A percentile compares a stretch with the other conserved stretches of the same genome.
phyloP scores from a whole-genome alignment of 2,797 vertebrate species.

The Capromys pilorides region DNA sequence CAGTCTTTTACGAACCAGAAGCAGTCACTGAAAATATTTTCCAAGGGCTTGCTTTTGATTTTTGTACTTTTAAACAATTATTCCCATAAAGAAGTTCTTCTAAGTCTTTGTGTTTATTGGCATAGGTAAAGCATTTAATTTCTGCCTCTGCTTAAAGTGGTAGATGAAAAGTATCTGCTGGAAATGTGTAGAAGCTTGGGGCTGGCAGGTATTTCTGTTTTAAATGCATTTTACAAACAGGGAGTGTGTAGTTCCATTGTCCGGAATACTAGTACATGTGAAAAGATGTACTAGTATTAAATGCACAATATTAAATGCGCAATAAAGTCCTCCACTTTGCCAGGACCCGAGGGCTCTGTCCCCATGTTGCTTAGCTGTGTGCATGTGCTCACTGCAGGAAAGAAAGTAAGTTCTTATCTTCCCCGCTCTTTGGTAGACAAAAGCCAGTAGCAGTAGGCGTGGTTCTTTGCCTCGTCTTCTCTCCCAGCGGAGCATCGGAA shows the following conservation, averaged over 20 bases:
- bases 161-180: conserved; percentile 69
- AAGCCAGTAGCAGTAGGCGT: neutral
- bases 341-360: neutral
- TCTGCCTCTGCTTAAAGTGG: neutral
- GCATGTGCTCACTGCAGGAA: neutral
- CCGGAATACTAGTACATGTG: neutral
- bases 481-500: no score
- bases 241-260: neutral
- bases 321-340: neutral
- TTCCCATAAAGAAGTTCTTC: conserved; percentile 74
- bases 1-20: conserved; percentile 83
- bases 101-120: conserved; percentile 76
- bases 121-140: conserved; percentile 58
- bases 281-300: neutral
- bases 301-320: no score
- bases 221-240: neutral
- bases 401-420: neutral
- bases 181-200: conserved; percentile 4
- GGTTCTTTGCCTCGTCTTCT: neutral
- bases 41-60: conserved; percentile 65
- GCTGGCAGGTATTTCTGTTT: neutral
- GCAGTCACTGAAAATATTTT: conserved; percentile 65
- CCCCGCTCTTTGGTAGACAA: neutral
- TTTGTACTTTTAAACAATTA: conserved; percentile 65
- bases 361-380: neutral